Percentiles rank a stretch among this genome's conserved stretches.
These are phyloP conservation scores for Psittacula derbiana DNA, from an alignment of 2,797 vertebrate genomes.

Conservation along the genomic window DNA sequence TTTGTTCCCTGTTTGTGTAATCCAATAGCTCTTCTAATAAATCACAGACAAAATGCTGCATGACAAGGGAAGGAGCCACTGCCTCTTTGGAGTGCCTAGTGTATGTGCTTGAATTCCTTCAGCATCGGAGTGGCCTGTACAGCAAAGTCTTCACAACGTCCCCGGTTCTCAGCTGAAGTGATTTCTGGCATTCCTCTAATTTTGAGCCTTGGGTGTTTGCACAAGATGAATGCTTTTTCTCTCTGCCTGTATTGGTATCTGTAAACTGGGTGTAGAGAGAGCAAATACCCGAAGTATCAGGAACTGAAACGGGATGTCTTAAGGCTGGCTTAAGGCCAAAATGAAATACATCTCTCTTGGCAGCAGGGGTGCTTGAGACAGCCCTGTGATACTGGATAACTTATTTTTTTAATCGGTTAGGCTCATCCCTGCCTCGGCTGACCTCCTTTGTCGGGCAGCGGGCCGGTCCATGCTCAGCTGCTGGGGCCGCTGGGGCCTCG, in stretches of 20 bases:
- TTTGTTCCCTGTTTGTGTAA: not conserved
- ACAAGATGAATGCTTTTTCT: not conserved
- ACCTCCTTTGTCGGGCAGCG: not conserved
- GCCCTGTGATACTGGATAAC: conserved; percentile 50
- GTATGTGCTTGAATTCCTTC: not conserved
- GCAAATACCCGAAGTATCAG: conserved; percentile 46
- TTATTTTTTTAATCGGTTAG: not conserved
- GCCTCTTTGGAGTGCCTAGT: not conserved
- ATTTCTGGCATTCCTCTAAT: not conserved
- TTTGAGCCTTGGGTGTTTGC: not conserved
- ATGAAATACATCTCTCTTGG: conserved; percentile 62
- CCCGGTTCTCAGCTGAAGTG: not conserved
- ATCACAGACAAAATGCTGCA: not conserved
- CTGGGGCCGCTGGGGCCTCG: rapidly evolving
- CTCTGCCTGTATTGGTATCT: not conserved
- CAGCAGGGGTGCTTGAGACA: conserved; percentile 54
- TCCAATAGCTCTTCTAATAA: not conserved
- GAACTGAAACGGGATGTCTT: conserved; percentile 58
- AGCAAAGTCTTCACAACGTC: not conserved
- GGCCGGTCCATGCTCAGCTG: rapidly evolving
- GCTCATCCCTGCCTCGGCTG: not conserved
- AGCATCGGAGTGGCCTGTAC: rapidly evolving
- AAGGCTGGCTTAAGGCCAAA: conserved; percentile 48
- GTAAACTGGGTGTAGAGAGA: conserved; percentile 29
- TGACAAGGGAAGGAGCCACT: not conserved